phyloP scores from a whole-genome alignment of 2,888 invertebrate genomes.

The Halictus quadricinctus region DNA sequence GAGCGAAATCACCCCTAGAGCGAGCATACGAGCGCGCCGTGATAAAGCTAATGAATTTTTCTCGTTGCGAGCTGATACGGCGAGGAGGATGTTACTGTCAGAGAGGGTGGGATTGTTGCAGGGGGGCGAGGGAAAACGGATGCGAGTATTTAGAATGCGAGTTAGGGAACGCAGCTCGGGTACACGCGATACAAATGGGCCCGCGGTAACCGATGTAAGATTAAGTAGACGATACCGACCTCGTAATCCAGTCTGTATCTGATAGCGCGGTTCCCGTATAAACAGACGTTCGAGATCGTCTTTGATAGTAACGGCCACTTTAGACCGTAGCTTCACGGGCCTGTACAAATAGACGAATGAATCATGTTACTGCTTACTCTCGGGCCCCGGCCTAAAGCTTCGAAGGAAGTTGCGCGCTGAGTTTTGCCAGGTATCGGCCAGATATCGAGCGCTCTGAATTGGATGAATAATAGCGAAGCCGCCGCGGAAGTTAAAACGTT shows the following conservation, averaged over 20 bases:
- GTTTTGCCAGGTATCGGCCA: constrained; percentile 44
- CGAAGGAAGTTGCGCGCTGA: constrained; percentile 34
- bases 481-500: constrained; percentile 54
- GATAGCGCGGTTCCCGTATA: constrained; percentile 67
- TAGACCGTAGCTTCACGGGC: constrained; percentile 38
- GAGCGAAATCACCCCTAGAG: neutral
- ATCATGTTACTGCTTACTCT: constrained; percentile 61
- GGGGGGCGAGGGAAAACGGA: constrained; percentile 24
- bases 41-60: neutral
- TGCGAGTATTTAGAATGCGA: constrained; percentile 42
- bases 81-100: neutral
- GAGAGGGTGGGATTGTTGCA: constrained; percentile 39
- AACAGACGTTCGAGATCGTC: constrained; percentile 66
- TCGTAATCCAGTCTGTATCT: constrained; percentile 70
- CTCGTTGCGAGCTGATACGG: neutral
- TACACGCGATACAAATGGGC: constrained; percentile 59
- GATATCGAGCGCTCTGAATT: constrained; percentile 49
- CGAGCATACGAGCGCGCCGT: neutral
- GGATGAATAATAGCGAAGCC: constrained; percentile 52
- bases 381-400: constrained; percentile 38
- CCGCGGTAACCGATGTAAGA: constrained; percentile 66
- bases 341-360: constrained; percentile 64
- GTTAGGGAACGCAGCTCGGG: constrained; percentile 17
- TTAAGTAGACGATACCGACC: constrained; percentile 68
- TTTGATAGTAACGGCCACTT: constrained; percentile 65